phyloP scores from a whole-genome alignment of 2,888 invertebrate species.

The Cheiracanthium punctorium region DNA sequence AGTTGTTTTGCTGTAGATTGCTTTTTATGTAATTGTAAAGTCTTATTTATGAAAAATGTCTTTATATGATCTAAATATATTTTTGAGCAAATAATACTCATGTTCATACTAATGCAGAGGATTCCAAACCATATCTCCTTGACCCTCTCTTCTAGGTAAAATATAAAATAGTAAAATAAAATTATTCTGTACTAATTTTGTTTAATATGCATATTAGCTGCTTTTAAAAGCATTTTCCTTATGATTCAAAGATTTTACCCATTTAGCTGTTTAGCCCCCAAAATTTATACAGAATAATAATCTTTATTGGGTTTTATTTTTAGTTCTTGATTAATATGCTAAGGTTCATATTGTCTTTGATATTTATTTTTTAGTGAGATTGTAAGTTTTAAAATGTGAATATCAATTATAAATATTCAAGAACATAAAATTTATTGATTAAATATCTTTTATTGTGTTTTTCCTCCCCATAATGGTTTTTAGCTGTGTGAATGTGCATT shows the following conservation, averaged over 20 bases:
- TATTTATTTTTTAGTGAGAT: too few species aligned
- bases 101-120: not conserved
- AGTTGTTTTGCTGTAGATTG: slow-evolving; percentile 45
- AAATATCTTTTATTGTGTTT: too few species aligned
- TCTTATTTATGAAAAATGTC: slow-evolving; percentile 8
- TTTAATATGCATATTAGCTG: not conserved
- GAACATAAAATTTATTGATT: too few species aligned
- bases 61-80: slow-evolving; percentile 10
- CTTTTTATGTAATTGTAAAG: slow-evolving; percentile 28
- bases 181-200: not conserved
- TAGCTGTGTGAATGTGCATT: too few species aligned
- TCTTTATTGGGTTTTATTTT: not conserved
- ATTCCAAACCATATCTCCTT: not conserved
- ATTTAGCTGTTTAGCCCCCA: not conserved
- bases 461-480: too few species aligned
- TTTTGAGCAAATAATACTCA: not conserved
- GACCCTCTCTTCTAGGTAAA: not conserved
- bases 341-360: not conserved
- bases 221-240: not conserved
- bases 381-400: too few species aligned
- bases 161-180: not conserved
- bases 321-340: not conserved
- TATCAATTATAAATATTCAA: too few species aligned
- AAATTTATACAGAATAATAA: not conserved
- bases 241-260: not conserved